These are phyloP conservation scores for Amblyopsis rosae DNA, from an alignment of 2,113 vertebrate genomes.

Conservation along the genomic window DNA sequence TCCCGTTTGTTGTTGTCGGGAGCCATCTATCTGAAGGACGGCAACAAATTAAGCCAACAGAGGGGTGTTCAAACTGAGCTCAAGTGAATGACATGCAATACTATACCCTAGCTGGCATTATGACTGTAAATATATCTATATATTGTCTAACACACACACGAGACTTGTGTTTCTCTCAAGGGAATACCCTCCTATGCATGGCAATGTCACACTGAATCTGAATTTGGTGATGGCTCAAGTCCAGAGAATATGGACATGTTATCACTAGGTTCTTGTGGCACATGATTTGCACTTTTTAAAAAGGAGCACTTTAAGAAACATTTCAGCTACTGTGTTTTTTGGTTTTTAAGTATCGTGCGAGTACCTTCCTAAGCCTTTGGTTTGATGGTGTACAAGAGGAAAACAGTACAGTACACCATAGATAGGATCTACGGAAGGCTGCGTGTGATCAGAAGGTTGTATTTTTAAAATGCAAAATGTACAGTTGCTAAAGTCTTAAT, in stretches of 20 bases:
- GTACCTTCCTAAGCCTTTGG: slow-evolving; percentile 2
- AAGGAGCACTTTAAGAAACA: slow-evolving; percentile 46
- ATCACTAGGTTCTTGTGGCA: slow-evolving; percentile 30
- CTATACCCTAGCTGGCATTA: neutral
- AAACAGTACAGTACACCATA: neutral
- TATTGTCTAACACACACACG: no score
- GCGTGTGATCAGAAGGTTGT: slow-evolving; percentile 16
- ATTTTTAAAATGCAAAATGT: slow-evolving; percentile 1
- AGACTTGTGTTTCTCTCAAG: no score
- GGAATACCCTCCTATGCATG: slow-evolving; percentile 16
- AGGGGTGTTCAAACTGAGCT: neutral
- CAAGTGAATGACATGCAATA: slow-evolving; percentile 4
- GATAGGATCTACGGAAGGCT: neutral
- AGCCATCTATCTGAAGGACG: neutral
- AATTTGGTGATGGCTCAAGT: neutral
- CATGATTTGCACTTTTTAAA: slow-evolving; percentile 38
- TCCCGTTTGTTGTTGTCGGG: neutral
- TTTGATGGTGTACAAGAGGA: neutral
- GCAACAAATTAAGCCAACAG: slow-evolving; percentile 4
- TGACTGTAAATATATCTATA: neutral
- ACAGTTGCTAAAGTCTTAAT: slow-evolving; percentile 33
- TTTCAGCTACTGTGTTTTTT: slow-evolving; percentile 21
- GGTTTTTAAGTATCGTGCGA: slow-evolving; percentile 10
- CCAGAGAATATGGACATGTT: slow-evolving; percentile 4
- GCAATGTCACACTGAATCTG: slow-evolving; percentile 15